Evolutionary conservation across 2,888 invertebrate species (phyloP), one percentile per base, ranked within the genome.

Genomic region (Nowickia ferox): DNA sequence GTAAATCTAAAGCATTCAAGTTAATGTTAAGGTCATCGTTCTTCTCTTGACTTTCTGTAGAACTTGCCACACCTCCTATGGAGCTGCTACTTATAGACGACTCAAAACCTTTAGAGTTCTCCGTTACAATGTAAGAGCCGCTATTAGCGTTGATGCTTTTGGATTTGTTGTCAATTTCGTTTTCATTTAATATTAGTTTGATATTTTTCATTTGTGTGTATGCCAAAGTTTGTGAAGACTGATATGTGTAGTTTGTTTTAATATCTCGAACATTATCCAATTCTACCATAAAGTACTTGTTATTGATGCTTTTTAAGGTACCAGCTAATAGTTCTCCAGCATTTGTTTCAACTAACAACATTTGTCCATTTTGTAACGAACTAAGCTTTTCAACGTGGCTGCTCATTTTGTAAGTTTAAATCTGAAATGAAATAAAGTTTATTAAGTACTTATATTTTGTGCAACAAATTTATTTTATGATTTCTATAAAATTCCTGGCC

Each of bases 201-300:
- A 90, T 87, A 6, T 80, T 88, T 84, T 89, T 89, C 61, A 90
- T 88, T 38, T 87, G 86, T 17, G 87, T 87, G 53, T 88, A 83
- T 1, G 87, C 84, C 11, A 90, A 79, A n/a, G 88, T 83, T 75
- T 90, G 90, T 9, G 88, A 22, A 8, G 88, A 88, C 15, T 87
- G 87, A 68, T 87, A 90, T 2, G 78, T 78, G 48, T 83, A 89
- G 19, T 89, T 88, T 8, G 86, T 87, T 66, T 88, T 88, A 13
- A 89, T 87, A 40, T 90, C 89, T 22, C 87, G 86, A 9, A 87
- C 89, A 75, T 89, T 87, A 19, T 87, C 84, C 59, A 90, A 53
- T 78, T 90, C 90, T 1, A 90, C 76, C 38, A 88, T 76, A 38
- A 87, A 85, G 15, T 87, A 79, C n/a, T 88, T 87, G 0, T 30